Evolutionary conservation across 2,113 vertebrate species (phyloP), one percentile per base, ranked within the genome.

Genomic region (Echinops telfairi): DNA sequence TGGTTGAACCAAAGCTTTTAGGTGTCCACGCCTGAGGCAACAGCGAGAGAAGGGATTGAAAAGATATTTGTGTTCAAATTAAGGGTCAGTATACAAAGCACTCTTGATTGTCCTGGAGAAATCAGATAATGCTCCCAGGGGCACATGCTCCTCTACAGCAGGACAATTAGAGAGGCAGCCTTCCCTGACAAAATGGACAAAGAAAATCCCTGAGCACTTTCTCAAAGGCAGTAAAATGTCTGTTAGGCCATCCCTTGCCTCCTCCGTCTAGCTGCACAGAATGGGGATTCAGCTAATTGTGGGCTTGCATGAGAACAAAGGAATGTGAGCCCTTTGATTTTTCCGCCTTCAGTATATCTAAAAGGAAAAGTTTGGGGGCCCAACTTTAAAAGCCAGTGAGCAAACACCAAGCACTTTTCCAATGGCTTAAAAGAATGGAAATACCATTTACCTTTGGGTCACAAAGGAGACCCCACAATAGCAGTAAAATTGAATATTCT

Each of bases 91-190:
- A 97, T 98, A 97, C 97, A 97, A 98, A 94, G 97, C 92, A 92
- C 97, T 92, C 75, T 70, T 92, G 70, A 96, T 96, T 62, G 97
- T 98, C 91, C 27, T 97, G 97, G 78, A 98, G 96, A 95, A 94
- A 97, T 97, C 96, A 97, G 97, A 97, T 98, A 97, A 98, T 97
- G 90, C 96, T 96, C 91, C 80, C 64, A 77, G 95, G 98, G 98
- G 98, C 98, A 98, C 98, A 98, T 96, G 96, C 97, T 98, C 97
- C 97, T 95, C 97, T 93, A 98, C 98, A 99, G 98, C 98, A 96
- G 96, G 76, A 97, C 98, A 98, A 99, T 99, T 98, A 98, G 98
- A 95, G 96, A 97, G 97, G 98, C 97, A 98, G 97, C 97, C 85
- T 93, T 96, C 97, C 97, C 86, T 97, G 97, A 97, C 94, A 89